phyloP scores from a whole-genome alignment of 2,113 vertebrate genomes.

The Chaetorhynchus papuensis region DNA sequence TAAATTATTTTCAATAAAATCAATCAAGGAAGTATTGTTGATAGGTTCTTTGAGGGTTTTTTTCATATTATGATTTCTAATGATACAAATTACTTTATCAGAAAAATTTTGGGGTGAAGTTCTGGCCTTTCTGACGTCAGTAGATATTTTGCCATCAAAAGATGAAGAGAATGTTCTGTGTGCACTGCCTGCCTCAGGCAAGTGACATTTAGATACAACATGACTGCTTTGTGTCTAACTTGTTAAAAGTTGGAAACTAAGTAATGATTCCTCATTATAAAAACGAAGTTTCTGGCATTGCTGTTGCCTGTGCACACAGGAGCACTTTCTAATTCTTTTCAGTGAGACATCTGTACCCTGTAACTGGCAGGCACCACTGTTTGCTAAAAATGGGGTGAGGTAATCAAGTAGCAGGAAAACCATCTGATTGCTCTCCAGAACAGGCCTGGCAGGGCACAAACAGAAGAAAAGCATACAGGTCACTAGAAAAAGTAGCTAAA shows the following conservation, averaged over 20 bases:
- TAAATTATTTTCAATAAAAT: background rate
- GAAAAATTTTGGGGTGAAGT: background rate
- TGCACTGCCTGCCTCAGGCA: background rate
- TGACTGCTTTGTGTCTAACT: background rate
- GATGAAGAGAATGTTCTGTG: background rate
- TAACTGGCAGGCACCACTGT: constrained; percentile 1
- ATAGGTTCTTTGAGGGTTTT: background rate
- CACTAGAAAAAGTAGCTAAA: background rate
- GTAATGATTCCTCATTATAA: background rate
- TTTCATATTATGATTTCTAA: background rate
- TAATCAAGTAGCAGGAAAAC: background rate
- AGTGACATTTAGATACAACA: background rate
- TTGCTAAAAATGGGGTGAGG: constrained; percentile 22
- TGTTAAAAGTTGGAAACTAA: background rate
- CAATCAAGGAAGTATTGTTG: background rate
- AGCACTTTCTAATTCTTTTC: constrained; percentile 18
- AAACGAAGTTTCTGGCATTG: background rate
- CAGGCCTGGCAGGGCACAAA: background rate
- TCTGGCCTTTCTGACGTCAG: background rate
- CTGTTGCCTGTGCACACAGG: background rate
- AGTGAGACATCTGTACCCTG: background rate
- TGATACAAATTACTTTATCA: background rate
- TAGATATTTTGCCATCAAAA: background rate
- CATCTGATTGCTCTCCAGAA: background rate
- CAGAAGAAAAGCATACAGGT: background rate